Evolutionary conservation across 2,113 vertebrate genomes (phyloP).

Genomic region (Anhinga anhinga): DNA sequence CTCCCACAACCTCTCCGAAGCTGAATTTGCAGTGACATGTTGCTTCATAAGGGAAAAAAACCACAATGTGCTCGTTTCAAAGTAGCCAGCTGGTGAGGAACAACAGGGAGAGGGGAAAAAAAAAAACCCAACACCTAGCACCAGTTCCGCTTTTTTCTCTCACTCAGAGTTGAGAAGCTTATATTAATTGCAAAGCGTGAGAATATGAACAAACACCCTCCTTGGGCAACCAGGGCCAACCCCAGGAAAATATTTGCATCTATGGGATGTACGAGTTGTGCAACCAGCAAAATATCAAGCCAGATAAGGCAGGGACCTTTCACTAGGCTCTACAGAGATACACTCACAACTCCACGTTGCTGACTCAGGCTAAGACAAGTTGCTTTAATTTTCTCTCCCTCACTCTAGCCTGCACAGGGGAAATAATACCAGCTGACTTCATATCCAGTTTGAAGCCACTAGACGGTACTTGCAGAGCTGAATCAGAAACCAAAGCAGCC

Average conservation of each 20-base stretch:
- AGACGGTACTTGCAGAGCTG: background rate
- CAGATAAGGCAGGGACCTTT: slow-evolving; percentile 9
- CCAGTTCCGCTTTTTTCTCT: slow-evolving; percentile 20
- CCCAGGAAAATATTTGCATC: slow-evolving; percentile 21
- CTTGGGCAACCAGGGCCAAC: slow-evolving; percentile 8
- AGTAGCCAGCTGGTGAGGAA: slow-evolving; percentile 13
- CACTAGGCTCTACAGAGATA: background rate
- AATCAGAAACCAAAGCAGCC: background rate
- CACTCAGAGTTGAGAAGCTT: background rate
- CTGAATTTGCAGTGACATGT: background rate
- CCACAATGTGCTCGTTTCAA: background rate
- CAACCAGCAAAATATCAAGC: background rate
- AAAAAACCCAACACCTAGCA: background rate
- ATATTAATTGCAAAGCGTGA: slow-evolving; percentile 37
- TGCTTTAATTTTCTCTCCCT: slow-evolving; percentile 1
- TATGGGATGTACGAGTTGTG: background rate
- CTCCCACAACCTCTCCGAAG: background rate
- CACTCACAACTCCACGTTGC: rapidly evolving
- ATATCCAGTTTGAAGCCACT: background rate
- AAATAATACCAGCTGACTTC: background rate
- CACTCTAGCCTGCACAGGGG: background rate
- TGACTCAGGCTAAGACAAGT: background rate
- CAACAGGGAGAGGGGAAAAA: background rate
- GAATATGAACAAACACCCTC: slow-evolving; percentile 23
- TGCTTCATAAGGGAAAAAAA: background rate